phyloP scores from a whole-genome alignment of 2,888 invertebrate species.

The Arge pagana region DNA sequence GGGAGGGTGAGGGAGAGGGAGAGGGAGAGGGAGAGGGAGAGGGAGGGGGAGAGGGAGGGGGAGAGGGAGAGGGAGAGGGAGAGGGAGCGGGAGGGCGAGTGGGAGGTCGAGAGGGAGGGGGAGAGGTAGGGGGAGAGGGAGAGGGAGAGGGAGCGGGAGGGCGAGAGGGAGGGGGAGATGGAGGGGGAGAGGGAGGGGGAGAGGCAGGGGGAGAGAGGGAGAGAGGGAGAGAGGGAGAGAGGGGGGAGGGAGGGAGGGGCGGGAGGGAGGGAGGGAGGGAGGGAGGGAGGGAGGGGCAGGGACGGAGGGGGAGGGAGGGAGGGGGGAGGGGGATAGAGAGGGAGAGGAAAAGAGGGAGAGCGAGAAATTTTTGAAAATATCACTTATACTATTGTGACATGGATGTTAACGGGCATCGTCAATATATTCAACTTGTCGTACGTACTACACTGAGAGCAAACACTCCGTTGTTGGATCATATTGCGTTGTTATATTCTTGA shows the following conservation, averaged over 20 bases:
- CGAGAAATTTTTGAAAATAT: no score
- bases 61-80: slow-evolving; percentile 13
- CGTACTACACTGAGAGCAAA: no score
- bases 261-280: background rate
- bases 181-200: background rate
- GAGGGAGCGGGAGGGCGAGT: no score
- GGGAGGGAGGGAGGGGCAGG: background rate
- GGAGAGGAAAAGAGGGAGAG: background rate
- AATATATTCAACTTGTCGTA: no score
- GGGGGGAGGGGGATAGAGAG: background rate
- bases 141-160: no score
- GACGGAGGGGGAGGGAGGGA: background rate
- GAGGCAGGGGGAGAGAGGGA: no score
- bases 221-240: background rate
- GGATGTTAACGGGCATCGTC: no score
- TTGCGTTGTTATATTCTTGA: no score
- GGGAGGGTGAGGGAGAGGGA: background rate
- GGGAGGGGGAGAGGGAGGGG: slow-evolving; percentile 1
- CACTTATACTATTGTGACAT: no score
- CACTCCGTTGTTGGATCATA: no score
- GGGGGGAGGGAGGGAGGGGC: background rate
- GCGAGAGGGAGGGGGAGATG: slow-evolving; percentile 9
- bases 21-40: slow-evolving; percentile 4
- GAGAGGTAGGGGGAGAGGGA: no score
- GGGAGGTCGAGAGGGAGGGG: no score